These are phyloP conservation scores for Alligator mississippiensis DNA, from an alignment of 2,113 vertebrate species.

Conservation along the genomic window DNA sequence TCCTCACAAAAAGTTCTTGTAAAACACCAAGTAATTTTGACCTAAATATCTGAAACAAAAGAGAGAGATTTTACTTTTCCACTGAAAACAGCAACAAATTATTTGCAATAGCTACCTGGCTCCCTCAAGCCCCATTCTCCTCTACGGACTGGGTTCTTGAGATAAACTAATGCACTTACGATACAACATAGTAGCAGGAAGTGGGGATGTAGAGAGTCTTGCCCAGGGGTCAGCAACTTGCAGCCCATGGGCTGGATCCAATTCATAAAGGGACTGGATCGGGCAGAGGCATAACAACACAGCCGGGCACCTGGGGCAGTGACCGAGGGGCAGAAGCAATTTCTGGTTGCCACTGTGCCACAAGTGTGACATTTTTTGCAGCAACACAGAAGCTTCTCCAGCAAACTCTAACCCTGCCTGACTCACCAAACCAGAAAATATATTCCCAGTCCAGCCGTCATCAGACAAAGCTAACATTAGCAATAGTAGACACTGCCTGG, in stretches of 20 bases:
- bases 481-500: constrained; percentile 3
- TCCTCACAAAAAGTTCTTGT: no score
- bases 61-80: not conserved
- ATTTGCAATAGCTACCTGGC: not conserved
- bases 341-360: no score
- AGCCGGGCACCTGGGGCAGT: no score
- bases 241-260: no score
- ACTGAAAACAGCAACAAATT: not conserved
- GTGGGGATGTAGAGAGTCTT: no score
- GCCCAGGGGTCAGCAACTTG: no score
- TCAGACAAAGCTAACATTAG: not conserved
- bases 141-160: not conserved
- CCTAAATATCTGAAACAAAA: not conserved
- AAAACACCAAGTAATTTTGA: no score
- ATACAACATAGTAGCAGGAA: not conserved
- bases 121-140: not conserved
- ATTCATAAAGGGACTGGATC: no score
- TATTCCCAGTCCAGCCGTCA: not conserved
- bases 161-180: not conserved
- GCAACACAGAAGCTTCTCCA: not conserved
- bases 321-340: no score
- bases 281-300: no score
- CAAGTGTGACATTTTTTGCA: not conserved
- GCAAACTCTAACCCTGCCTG: not conserved
- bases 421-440: not conserved